Base-by-base conservation (phyloP, 1,140 invertebrate species). In the Hycleus phaleratus region DNA sequence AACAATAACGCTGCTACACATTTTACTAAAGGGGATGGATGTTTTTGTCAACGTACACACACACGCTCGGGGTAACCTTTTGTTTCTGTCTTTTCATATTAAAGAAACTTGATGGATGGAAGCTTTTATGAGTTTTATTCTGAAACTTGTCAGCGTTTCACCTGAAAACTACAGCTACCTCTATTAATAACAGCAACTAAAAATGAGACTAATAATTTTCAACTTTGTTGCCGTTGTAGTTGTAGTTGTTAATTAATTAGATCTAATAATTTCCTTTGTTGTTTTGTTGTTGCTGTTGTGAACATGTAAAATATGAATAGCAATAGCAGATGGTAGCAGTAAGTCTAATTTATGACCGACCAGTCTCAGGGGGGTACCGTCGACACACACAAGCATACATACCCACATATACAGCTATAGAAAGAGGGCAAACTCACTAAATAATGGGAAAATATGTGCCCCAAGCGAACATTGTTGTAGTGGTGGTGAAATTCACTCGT, bases 291-390 rank as follows among this genome's bases (percentile, higher is more conserved):
- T 53, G 51, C 45, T 53, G 51, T 53, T 42, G 44, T 46, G 46
- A 53, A 45, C 51, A 53, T 53, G 51, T 53, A 53, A 53, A 53
- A 53, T 53, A 53, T 53, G 51, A 53, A 53, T 53, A 45, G 51
- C 51, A 44, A 53, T 53, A 53, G 51, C 51, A 53, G 51, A 42
- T 53, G 51, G 51, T 53, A 25, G 51, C 51, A 42, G 51, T 53
- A 53, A 53, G 51, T 53, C 51, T 53, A 53, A 53, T 53, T 53
- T 53, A 53, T 53, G 51, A 53, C 42, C 51, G 51, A 53, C 51
- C 51, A 53, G 51, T 53, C 51, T 53, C 51, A 53, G 42, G 51
- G 38, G 51, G 51, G 51, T 32, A 32, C 4, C 4, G 7, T 18
- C 18, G 4, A 32, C 32, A 32, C 7, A 32, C 7, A 32, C 32